Base-by-base conservation (phyloP, 1,140 invertebrate species). In the Antheraea pernyi region DNA sequence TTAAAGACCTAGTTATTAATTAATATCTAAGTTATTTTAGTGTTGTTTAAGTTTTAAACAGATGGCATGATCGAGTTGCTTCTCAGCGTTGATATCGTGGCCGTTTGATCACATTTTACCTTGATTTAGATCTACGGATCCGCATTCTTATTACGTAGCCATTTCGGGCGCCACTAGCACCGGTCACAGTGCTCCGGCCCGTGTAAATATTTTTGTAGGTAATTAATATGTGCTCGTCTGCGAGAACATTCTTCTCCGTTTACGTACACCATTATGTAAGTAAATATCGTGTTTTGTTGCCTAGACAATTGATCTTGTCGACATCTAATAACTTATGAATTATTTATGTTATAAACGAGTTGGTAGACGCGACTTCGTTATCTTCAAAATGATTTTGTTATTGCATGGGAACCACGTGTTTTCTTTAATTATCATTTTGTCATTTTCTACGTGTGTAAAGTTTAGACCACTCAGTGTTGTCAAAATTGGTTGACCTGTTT, bases 181-280 rank as follows among this genome's bases (percentile, higher is more conserved):
- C 78, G 80, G 78, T 79, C 80, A 74, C 73, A 77, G 76, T 78
- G 76, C 77, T 80, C 79, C 79, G 74, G 81, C 81, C 76, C 80
- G 80, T 82, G 82, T 85, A 83, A 90, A 91, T 89, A 89, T 89
- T 89, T 90, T 85, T 81, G 84, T 87, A 91, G 82, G 85, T 87
- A 91, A 91, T 89, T 91, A 88, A 91, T 85, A 83, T 87, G 69
- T 85, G 82, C 75, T 80, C 78, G 76, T 72, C 79, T 80, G 73
- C 77, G 73, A 82, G 76, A 79, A 79, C 76, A 84, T 84, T 82
- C 81, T 78, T 72, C 75, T 68, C 70, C 68, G 80, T 84, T 84
- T 80, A 63, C 77, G n/a, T 64, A 42, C 37, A 64, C 9, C 18
- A 39, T 65, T 46, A 48, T 19, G 39, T 48, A 65, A 65, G 64